Evolutionary conservation across 2,888 invertebrate species (phyloP).

Genomic region (Smittia aterrima): DNA sequence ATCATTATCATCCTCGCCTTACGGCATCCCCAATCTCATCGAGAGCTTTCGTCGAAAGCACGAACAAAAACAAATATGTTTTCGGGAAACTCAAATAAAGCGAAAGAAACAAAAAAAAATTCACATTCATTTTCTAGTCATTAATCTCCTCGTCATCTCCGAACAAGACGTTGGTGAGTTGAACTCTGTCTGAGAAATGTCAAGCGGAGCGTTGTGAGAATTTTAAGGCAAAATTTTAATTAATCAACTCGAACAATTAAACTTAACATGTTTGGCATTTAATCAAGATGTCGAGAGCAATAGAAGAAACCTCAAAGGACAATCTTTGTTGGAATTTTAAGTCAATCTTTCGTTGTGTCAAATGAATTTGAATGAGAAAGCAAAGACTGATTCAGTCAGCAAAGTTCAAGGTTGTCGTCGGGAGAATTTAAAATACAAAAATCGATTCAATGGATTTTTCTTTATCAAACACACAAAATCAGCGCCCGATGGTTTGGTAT

Average conservation of each 20-base stretch:
- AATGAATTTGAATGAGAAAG: no score
- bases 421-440: no score
- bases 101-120: background rate
- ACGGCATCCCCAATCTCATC: background rate
- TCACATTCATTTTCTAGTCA: slow-evolving; percentile 19
- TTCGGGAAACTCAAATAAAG: background rate
- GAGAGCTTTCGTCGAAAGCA: background rate
- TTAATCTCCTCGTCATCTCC: slow-evolving; percentile 9
- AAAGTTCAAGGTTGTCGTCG: no score
- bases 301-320: background rate
- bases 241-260: slow-evolving; percentile 29
- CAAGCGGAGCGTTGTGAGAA: background rate
- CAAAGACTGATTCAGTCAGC: no score
- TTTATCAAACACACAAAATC: background rate
- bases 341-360: no score
- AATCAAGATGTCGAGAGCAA: slow-evolving; percentile 13
- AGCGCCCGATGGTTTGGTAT: no score
- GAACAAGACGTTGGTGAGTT: background rate
- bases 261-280: background rate
- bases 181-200: no score
- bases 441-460: no score
- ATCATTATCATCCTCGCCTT: background rate
- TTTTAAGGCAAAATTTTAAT: slow-evolving; percentile 16
- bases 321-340: no score
- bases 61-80: background rate